Percentiles rank a stretch among this genome's conserved stretches.
phyloP scores from a whole-genome alignment of 92 coral and sea anemone species.

The Paragorgia papillata region DNA sequence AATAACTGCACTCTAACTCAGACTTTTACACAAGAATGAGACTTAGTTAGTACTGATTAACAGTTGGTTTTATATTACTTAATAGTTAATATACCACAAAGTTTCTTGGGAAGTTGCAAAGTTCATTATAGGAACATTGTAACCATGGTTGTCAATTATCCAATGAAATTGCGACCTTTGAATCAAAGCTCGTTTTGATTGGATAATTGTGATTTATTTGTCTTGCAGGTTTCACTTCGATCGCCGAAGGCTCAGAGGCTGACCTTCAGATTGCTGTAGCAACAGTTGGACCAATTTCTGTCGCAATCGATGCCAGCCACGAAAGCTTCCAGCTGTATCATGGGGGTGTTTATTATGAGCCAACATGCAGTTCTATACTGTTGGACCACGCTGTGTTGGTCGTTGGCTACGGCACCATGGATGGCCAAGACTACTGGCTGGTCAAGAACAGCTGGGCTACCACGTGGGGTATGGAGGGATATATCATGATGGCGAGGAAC shows the following conservation, averaged over 20 bases:
- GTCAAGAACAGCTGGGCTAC: constrained; percentile 95
- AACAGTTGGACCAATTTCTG: constrained; percentile 71
- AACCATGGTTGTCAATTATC: too few relatives aligned
- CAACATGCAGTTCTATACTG: constrained; percentile 63
- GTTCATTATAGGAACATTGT: too few relatives aligned
- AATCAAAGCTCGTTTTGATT: too few relatives aligned
- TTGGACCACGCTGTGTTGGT: constrained; percentile 89
- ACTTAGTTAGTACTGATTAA: too few relatives aligned
- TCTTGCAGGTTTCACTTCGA: constrained; percentile 17
- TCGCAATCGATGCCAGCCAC: constrained; percentile 68
- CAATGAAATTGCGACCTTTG: too few relatives aligned
- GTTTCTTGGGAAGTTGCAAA: too few relatives aligned
- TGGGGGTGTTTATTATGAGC: constrained; percentile 37
- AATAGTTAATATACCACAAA: too few relatives aligned
- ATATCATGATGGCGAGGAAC: constrained; percentile 97
- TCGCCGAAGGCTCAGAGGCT: constrained; percentile 38
- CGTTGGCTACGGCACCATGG: constrained; percentile 82
- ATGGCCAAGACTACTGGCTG: constrained; percentile 92
- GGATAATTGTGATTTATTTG: too few relatives aligned
- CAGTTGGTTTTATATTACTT: too few relatives aligned
- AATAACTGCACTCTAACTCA: too few relatives aligned
- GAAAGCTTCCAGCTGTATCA: constrained; percentile 28
- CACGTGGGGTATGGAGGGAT: constrained; percentile 87
- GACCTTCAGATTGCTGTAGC: constrained; percentile 61
- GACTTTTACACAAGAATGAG: too few relatives aligned